phyloP scores from a whole-genome alignment of 2,888 invertebrate genomes.

The Pyralis farinalis region DNA sequence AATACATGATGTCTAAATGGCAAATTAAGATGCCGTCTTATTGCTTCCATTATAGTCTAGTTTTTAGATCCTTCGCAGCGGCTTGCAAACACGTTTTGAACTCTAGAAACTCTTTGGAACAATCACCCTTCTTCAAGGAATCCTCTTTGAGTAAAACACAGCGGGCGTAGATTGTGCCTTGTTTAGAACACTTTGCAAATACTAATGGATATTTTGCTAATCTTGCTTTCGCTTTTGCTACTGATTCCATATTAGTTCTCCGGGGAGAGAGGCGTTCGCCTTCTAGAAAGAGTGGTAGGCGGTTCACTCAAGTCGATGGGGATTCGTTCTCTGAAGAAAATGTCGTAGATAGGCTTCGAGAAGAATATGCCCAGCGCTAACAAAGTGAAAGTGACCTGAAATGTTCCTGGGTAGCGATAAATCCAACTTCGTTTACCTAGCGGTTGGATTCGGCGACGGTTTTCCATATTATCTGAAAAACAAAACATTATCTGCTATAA shows the following conservation, averaged over 20 bases:
- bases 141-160: constrained; percentile 89
- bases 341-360: constrained; percentile 87
- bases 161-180: constrained; percentile 87
- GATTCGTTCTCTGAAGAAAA: constrained; percentile 64
- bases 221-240: constrained; percentile 87
- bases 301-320: constrained; percentile 47
- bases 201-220: constrained; percentile 88
- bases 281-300: constrained; percentile 36
- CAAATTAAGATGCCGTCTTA: constrained; percentile 53
- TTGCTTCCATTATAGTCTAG: constrained; percentile 81
- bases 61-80: constrained; percentile 85
- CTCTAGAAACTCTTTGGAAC: constrained; percentile 88
- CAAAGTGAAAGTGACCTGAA: constrained; percentile 76
- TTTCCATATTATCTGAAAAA: constrained; percentile 44
- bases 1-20: constrained; percentile 83
- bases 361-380: constrained; percentile 81
- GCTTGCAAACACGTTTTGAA: constrained; percentile 88
- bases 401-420: constrained; percentile 80
- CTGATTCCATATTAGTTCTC: constrained; percentile 85
- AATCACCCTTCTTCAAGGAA: constrained; percentile 86
- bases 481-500: neutral
- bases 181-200: constrained; percentile 86
- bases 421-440: constrained; percentile 82
- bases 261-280: constrained; percentile 6
- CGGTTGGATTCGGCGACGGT: constrained; percentile 53